A percentile compares a stretch with the other conserved stretches of the same genome.
These are phyloP conservation scores for Phorcus lineatus DNA, from an alignment of 2,888 invertebrate species.

Conservation along the genomic window DNA sequence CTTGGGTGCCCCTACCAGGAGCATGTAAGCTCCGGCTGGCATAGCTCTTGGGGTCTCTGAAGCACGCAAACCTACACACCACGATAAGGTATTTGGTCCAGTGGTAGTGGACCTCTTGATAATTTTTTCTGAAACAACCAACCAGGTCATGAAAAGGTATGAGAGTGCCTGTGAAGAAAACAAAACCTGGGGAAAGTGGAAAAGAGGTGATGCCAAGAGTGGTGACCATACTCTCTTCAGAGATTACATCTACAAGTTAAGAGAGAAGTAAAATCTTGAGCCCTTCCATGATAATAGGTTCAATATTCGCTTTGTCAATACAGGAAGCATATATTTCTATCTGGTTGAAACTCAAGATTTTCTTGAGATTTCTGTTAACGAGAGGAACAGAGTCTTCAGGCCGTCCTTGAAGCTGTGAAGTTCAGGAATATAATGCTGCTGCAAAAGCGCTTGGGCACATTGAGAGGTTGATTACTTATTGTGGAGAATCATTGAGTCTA, in stretches of 20 bases:
- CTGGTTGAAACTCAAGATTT: slow-evolving; percentile 35
- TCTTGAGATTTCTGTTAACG: slow-evolving; percentile 22
- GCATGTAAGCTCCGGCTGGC: no score
- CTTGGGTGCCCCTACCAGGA: no score
- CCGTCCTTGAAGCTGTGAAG: slow-evolving; percentile 40
- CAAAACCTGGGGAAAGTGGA: slow-evolving; percentile 37
- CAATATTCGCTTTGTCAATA: slow-evolving; percentile 41
- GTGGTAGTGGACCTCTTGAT: no score
- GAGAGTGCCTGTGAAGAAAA: slow-evolving; percentile 34
- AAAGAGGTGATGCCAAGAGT: slow-evolving; percentile 42
- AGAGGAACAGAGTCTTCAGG: slow-evolving; percentile 38
- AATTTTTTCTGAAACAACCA: slow-evolving; percentile 41
- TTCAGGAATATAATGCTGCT: slow-evolving; percentile 40
- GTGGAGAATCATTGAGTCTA: slow-evolving; percentile 29
- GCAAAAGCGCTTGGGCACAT: slow-evolving; percentile 47
- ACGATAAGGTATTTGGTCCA: no score
- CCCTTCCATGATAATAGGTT: slow-evolving; percentile 45
- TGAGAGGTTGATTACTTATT: slow-evolving; percentile 31
- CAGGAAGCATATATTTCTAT: slow-evolving; percentile 36
- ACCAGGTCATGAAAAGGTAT: slow-evolving; percentile 26
- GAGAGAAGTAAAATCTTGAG: slow-evolving; percentile 30
- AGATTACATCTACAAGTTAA: slow-evolving; percentile 31
- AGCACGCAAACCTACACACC: no score
- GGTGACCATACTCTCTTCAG: slow-evolving; percentile 35
- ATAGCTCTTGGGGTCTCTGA: no score